Base-by-base conservation (phyloP, 2,888 invertebrate genomes). In the Brachypterus glaber region DNA sequence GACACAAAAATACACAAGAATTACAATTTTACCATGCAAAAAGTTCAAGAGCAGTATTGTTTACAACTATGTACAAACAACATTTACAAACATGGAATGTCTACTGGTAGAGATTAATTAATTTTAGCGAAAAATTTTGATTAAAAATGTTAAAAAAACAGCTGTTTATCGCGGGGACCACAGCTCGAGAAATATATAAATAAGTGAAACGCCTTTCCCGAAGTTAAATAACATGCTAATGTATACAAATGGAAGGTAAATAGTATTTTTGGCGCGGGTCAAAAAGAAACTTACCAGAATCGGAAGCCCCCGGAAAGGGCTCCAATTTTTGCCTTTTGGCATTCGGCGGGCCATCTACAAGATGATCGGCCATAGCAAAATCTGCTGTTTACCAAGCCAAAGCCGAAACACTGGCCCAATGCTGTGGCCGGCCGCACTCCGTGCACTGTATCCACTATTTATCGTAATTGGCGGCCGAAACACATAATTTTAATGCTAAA, bases 311-410 rank as follows among this genome's bases (percentile, higher is more conserved):
- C 73, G 82, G 82, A 68, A 82, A 84, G 63, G 65, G 82, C 77
- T 73, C 84, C 71, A 92, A 82, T 74, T 92, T 92, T 66, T 83
- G 84, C 80, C 92, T 83, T 82, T 93, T 92, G 67, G 67, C 63
- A 67, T 82, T 89, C 70, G 92, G 90, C 79, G 91, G 92, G 73
- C 91, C 91, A 74, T 89, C 89, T 71, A 80, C 81, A 69, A 87
- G 79, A 75, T 87, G 87, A 79, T 92, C 92, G 75, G 89, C 89
- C 92, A 92, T 92, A 57, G 59, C 58, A 56, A 49, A 48, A 49
- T 53, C 55, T 53, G 52, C 47, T 76, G 75, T 76, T 76, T 76
- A 75, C 75, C 72, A 75, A 74, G 72, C 72, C 53, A 71, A 72
- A 73, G 72, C 73, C 73, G 72, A 72, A 72, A 70, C 60, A 59